Conservation (phyloP, 2,888 invertebrate genomes). For the Sinopyrophorus schimmeli region DNA sequence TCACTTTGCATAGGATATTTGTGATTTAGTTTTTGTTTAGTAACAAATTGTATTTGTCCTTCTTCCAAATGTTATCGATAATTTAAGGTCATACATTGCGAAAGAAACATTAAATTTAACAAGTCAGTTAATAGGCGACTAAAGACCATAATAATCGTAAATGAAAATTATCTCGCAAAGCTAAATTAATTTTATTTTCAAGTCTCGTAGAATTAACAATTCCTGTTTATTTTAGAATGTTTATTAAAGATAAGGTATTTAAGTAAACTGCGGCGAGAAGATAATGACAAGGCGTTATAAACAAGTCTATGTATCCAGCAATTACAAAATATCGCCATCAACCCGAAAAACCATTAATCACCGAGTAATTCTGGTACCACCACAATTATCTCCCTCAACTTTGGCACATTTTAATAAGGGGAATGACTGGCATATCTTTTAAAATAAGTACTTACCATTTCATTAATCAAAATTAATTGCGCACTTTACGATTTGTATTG, state of each 20-base stretch:
- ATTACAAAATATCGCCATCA: conserved; percentile 31
- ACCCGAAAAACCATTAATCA: conserved; percentile 29
- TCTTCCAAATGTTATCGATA: too few relatives aligned
- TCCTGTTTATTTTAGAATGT: conserved; percentile 14
- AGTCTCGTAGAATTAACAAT: conserved; percentile 12
- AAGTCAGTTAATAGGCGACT: too few relatives aligned
- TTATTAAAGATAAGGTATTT: conserved; percentile 24
- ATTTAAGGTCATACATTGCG: too few relatives aligned
- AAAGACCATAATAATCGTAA: too few relatives aligned
- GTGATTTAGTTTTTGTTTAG: too few relatives aligned
- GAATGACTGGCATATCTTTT: conserved; percentile 37
- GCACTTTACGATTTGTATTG: conserved; percentile 10
- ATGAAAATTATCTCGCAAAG: too few relatives aligned
- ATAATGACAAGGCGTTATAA: conserved; percentile 26
- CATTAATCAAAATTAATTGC: conserved; percentile 34
- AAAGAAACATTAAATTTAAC: too few relatives aligned
- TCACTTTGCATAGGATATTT: too few relatives aligned
- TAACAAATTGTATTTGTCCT: too few relatives aligned
- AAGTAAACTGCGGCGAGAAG: conserved; percentile 25
- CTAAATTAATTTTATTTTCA: too few relatives aligned
- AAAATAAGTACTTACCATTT: conserved; percentile 33
- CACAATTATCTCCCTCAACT: conserved; percentile 31
- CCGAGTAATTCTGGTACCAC: conserved; percentile 27
- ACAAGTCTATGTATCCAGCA: conserved; percentile 26
- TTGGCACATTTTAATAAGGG: conserved; percentile 39